Evolutionary conservation across 2,113 vertebrate genomes (phyloP).

Genomic region (Haemorhous mexicanus): DNA sequence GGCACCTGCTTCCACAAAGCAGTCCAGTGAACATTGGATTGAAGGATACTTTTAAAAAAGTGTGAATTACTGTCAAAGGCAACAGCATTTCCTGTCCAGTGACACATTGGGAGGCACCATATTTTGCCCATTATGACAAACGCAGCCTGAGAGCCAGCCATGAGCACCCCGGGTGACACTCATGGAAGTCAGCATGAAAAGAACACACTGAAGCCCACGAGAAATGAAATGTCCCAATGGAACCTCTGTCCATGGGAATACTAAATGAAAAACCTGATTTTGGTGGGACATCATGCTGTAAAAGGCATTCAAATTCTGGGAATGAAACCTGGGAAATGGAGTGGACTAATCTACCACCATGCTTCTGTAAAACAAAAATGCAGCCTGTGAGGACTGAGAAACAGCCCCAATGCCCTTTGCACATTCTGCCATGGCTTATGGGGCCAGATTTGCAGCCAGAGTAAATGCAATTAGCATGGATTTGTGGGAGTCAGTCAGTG

Average conservation of each 20-base stretch:
- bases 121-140: constrained; percentile 1
- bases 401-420: neutral
- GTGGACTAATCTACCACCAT: neutral
- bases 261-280: neutral
- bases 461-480: neutral
- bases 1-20: neutral
- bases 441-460: neutral
- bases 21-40: neutral
- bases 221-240: neutral
- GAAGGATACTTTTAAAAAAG: neutral
- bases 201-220: neutral
- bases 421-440: neutral
- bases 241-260: neutral
- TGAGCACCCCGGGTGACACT: neutral
- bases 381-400: neutral
- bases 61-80: constrained; percentile 36
- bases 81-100: constrained; percentile 36
- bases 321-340: neutral
- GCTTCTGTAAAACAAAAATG: neutral
- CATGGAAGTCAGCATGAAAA: neutral
- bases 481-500: neutral
- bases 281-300: neutral
- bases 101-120: neutral
- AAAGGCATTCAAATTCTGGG: neutral
- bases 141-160: neutral